Conservation (phyloP, 2,888 invertebrate genomes). For the Onthophagus sagittarius region DNA sequence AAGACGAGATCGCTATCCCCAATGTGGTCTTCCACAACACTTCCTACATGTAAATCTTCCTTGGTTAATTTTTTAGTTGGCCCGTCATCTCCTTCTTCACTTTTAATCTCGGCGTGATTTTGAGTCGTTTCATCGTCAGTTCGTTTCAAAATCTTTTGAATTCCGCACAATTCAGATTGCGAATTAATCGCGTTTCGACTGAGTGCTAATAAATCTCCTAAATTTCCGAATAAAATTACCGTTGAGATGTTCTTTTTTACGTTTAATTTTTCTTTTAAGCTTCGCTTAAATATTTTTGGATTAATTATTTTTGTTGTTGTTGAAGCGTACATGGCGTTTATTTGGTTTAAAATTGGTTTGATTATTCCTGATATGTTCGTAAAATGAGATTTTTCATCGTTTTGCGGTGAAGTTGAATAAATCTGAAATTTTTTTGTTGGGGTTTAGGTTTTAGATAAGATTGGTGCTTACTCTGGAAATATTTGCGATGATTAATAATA, state of each 20-base stretch:
- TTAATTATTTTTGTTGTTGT: background rate
- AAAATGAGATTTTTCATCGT: background rate
- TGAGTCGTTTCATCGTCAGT: background rate
- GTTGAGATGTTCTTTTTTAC: background rate
- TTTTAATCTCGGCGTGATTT: too few species aligned
- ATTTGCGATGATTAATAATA: background rate
- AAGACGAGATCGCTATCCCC: conserved; percentile 38
- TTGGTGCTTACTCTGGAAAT: background rate
- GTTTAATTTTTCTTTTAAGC: background rate
- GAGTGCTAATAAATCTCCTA: background rate
- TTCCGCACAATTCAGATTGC: background rate
- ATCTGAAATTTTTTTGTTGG: background rate
- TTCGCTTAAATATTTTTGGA: background rate
- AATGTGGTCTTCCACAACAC: conserved; percentile 39
- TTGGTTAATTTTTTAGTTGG: conserved; percentile 15
- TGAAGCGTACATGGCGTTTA: background rate
- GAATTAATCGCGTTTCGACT: background rate
- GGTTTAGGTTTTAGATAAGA: background rate
- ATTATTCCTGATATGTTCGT: background rate
- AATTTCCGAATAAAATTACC: background rate
- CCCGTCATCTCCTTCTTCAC: background rate
- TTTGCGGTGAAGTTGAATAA: background rate
- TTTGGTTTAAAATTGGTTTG: background rate
- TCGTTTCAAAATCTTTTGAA: background rate
- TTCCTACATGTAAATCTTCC: conserved; percentile 34